phyloP scores from a whole-genome alignment of 1,140 invertebrate genomes.

The Gryon sp. region DNA sequence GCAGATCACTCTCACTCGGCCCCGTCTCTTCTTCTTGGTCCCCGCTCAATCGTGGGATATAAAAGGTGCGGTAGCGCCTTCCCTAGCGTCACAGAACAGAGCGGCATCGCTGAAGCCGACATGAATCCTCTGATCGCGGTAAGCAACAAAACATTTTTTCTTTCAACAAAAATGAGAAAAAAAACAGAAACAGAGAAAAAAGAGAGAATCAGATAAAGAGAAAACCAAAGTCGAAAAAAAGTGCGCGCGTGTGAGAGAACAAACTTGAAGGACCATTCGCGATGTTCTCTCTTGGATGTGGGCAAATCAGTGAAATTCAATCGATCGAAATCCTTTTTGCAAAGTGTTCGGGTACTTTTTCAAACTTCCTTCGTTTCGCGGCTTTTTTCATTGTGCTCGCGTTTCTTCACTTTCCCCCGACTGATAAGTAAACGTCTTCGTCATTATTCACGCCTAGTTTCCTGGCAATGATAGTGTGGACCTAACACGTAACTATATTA shows the following conservation, averaged over 20 bases:
- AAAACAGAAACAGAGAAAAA: too few species aligned
- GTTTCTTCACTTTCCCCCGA: constrained; percentile 28
- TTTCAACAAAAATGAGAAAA: constrained; percentile 18
- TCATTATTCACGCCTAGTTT: constrained; percentile 41
- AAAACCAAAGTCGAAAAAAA: not conserved
- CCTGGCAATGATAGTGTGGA: constrained; percentile 19
- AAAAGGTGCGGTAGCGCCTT: constrained; percentile 77
- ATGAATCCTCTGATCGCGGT: constrained; percentile 80
- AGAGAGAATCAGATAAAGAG: constrained; percentile 13
- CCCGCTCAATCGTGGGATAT: constrained; percentile 69
- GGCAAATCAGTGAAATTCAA: not conserved
- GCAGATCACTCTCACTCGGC: constrained; percentile 78
- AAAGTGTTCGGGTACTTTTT: not conserved
- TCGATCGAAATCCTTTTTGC: not conserved
- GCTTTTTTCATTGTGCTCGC: constrained; percentile 21
- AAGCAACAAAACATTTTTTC: constrained; percentile 71
- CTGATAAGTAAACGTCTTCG: constrained; percentile 17
- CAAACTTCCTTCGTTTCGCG: not conserved
- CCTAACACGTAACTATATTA: constrained; percentile 25
- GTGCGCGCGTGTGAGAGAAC: constrained; percentile 37
- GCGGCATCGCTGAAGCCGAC: constrained; percentile 78
- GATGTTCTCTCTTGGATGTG: constrained; percentile 8
- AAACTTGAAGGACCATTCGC: constrained; percentile 20
- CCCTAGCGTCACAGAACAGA: constrained; percentile 77
- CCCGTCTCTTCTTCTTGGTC: constrained; percentile 66